A percentile compares a stretch with the other conserved stretches of the same genome.
phyloP scores from a whole-genome alignment of 53 echinoderm and acorn worm species.

The Holothuria scabra region DNA sequence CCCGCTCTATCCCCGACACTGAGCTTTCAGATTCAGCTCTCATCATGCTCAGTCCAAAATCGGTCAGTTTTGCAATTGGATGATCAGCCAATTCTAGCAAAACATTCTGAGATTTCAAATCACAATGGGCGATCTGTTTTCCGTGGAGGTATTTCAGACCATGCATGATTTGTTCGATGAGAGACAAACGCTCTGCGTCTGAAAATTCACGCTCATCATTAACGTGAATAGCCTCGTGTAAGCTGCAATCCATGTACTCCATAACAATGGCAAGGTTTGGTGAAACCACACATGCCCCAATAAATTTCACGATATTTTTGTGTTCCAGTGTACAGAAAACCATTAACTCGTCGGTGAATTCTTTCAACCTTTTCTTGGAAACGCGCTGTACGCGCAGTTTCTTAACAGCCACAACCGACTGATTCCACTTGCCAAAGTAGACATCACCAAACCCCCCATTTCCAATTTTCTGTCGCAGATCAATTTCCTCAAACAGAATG shows the following conservation, averaged over 20 bases:
- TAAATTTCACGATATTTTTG: conserved; percentile 63
- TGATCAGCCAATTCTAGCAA: conserved; percentile 28
- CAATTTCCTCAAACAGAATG: conserved; percentile 48
- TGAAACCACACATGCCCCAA: conserved; percentile 57
- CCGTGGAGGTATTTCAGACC: conserved; percentile 62
- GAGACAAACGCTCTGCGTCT: conserved; percentile 32
- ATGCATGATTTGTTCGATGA: conserved; percentile 45
- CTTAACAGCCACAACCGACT: conserved; percentile 61
- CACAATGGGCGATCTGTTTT: conserved; percentile 58
- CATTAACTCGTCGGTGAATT: conserved; percentile 58
- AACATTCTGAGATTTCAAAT: conserved; percentile 66
- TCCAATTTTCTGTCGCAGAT: conserved; percentile 58
- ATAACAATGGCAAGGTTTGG: conserved; percentile 68
- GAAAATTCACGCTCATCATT: conserved; percentile 32
- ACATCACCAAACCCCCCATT: conserved; percentile 73
- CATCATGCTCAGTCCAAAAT: conserved; percentile 71
- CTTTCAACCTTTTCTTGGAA: conserved; percentile 35
- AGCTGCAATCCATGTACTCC: conserved; percentile 70
- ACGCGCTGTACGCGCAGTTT: conserved; percentile 63
- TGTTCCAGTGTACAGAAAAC: conserved; percentile 56
- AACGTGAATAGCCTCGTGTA: conserved; percentile 61
- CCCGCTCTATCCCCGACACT: conserved; percentile 41
- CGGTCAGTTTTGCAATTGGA: conserved; percentile 61
- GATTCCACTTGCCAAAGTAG: conserved; percentile 45
- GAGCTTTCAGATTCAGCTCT: conserved; percentile 54